A percentile compares a stretch with the other conserved stretches of the same genome.
These are phyloP conservation scores for Acrossocheilus fasciatus DNA, from an alignment of 2,797 vertebrate species.

Conservation along the genomic window DNA sequence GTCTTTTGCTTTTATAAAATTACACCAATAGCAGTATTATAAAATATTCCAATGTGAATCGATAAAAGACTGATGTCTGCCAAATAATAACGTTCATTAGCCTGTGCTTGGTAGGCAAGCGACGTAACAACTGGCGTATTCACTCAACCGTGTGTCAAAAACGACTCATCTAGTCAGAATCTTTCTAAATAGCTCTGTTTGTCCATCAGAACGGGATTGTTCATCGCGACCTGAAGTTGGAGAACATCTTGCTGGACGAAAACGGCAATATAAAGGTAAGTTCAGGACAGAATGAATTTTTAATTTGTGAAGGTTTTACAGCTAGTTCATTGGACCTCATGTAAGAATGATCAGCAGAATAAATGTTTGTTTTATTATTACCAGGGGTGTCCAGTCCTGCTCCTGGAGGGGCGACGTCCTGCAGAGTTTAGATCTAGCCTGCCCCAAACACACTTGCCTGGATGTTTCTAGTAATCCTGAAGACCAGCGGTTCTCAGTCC, in stretches of 20 bases:
- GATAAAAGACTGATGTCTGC: not conserved
- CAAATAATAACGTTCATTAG: not conserved
- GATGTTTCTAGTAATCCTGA: too few species aligned
- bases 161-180: too few species aligned
- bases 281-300: not conserved
- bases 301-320: not conserved
- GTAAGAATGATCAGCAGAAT: not conserved
- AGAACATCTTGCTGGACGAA: constrained; percentile 95
- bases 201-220: constrained; percentile 90
- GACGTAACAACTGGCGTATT: not conserved
- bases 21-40: not conserved
- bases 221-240: constrained; percentile 96
- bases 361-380: not conserved
- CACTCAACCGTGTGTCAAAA: too few species aligned
- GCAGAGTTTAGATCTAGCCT: too few species aligned
- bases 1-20: not conserved
- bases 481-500: too few species aligned
- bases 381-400: too few species aligned
- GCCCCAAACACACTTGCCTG: too few species aligned
- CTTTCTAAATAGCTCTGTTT: not conserved
- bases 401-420: too few species aligned
- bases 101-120: too few species aligned
- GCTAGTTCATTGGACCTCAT: not conserved
- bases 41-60: not conserved
- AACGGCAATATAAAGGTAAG: constrained; percentile 92